These are phyloP conservation scores for Diplolepis rosae DNA, from an alignment of 2,888 invertebrate species.

Conservation along the genomic window DNA sequence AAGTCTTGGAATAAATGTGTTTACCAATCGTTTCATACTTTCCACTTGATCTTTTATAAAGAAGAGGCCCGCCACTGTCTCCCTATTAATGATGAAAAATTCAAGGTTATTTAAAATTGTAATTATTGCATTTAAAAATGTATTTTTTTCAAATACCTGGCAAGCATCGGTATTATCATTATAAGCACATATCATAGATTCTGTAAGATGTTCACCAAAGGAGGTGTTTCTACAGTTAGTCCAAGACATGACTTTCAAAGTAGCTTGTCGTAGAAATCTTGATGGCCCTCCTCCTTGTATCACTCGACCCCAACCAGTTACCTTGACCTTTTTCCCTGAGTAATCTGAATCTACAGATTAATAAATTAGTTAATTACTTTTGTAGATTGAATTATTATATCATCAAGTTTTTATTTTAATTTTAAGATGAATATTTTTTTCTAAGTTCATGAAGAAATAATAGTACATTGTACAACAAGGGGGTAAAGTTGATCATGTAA, in stretches of 20 bases:
- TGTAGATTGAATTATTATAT: neutral
- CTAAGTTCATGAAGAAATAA: no score
- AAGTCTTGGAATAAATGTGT: conserved; percentile 30
- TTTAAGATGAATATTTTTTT: no score
- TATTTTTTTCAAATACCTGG: conserved; percentile 73
- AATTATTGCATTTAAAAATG: neutral
- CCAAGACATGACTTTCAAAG: conserved; percentile 73
- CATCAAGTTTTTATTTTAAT: no score
- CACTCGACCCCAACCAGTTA: conserved; percentile 78
- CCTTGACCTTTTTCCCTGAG: conserved; percentile 71
- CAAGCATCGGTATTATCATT: conserved; percentile 79
- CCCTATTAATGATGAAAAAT: conserved; percentile 73
- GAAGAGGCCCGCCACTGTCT: conserved; percentile 81
- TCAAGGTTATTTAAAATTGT: neutral
- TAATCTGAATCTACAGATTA: conserved; percentile 72
- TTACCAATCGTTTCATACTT: conserved; percentile 79
- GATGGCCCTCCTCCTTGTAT: conserved; percentile 68
- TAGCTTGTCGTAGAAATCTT: conserved; percentile 74
- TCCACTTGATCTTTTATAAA: conserved; percentile 75
- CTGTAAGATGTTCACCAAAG: conserved; percentile 71
- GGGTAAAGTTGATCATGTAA: no score
- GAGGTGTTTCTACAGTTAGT: conserved; percentile 70
- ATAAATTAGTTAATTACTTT: conserved; percentile 23
- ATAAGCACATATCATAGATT: conserved; percentile 80
- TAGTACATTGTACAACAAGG: no score